Percentiles rank a stretch among this genome's conserved stretches.
Evolutionary conservation across 2,113 vertebrate species (phyloP).

Genomic region (Girardinichthys multiradiatus): DNA sequence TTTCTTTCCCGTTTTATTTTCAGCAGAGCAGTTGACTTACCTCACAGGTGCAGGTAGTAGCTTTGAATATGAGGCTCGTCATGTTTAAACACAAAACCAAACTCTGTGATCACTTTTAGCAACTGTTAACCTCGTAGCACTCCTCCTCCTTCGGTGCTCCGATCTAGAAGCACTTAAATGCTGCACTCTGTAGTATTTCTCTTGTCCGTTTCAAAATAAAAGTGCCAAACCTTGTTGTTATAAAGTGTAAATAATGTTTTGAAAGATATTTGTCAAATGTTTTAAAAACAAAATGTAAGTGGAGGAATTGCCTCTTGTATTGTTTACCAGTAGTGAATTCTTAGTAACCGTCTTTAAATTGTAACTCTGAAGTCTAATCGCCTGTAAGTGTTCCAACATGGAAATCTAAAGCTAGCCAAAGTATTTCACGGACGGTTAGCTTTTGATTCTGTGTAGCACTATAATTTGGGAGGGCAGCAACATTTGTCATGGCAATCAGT

Average conservation of each 20-base stretch:
- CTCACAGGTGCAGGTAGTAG: not conserved
- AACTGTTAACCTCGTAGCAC: slow-evolving; percentile 20
- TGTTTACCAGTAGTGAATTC: slow-evolving; percentile 92
- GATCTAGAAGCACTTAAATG: slow-evolving; percentile 17
- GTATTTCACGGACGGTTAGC: slow-evolving; percentile 57
- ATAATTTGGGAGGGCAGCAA: slow-evolving; percentile 34
- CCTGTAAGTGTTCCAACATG: slow-evolving; percentile 48
- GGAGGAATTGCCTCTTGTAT: slow-evolving; percentile 90
- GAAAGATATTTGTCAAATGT: slow-evolving; percentile 87
- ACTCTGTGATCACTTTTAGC: not conserved
- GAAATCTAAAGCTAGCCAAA: slow-evolving; percentile 68
- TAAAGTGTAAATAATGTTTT: slow-evolving; percentile 97
- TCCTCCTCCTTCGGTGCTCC: slow-evolving; percentile 18
- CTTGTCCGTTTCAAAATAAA: slow-evolving; percentile 66
- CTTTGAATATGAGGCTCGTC: slow-evolving; percentile 5
- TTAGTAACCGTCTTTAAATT: slow-evolving; percentile 79
- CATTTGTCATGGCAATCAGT: slow-evolving; percentile 64
- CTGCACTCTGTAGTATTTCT: slow-evolving; percentile 29
- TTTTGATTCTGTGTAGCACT: slow-evolving; percentile 68
- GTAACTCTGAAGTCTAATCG: slow-evolving; percentile 57
- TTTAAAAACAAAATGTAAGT: slow-evolving; percentile 89
- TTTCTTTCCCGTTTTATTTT: not conserved
- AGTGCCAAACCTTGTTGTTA: slow-evolving; percentile 97
- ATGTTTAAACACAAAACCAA: not conserved
- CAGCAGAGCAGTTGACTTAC: not conserved